Evolutionary conservation across 1,140 invertebrate species (phyloP).

Genomic region (Scylla paramamosain): DNA sequence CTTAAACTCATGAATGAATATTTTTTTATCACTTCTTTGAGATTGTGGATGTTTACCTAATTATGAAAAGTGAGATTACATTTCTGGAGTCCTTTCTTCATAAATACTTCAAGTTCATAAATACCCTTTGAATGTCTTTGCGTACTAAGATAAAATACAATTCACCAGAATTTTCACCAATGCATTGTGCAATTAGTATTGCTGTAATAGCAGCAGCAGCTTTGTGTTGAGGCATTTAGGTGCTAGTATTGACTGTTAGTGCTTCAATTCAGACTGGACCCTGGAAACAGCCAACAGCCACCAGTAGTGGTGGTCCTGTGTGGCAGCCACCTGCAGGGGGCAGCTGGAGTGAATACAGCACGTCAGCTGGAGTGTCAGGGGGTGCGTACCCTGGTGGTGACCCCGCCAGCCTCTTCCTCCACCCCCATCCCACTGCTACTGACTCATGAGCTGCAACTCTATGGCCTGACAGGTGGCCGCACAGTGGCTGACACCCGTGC

Average conservation of each 20-base stretch:
- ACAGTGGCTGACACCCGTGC: constrained; percentile 80
- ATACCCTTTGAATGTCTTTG: no score
- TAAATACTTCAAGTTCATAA: no score
- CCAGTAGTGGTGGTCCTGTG: constrained; percentile 89
- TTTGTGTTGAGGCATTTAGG: no score
- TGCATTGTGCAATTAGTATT: no score
- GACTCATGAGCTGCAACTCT: constrained; percentile 81
- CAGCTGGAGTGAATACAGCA: constrained; percentile 85
- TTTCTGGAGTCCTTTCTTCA: no score
- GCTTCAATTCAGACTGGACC: constrained; percentile 82
- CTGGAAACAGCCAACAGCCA: constrained; percentile 90
- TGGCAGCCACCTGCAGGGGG: constrained; percentile 83
- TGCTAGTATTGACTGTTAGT: neutral
- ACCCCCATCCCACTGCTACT: constrained; percentile 79
- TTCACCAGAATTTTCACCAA: no score
- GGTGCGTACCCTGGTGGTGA: constrained; percentile 86
- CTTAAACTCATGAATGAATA: no score
- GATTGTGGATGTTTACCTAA: no score
- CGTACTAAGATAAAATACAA: no score
- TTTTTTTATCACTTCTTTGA: no score
- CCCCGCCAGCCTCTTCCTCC: constrained; percentile 81
- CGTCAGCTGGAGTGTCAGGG: constrained; percentile 91
- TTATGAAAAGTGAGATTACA: no score
- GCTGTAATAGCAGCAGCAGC: no score
- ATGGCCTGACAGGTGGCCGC: constrained; percentile 67